Evolutionary conservation across 2,797 vertebrate genomes (phyloP).

Genomic region (Poecile montanus): DNA sequence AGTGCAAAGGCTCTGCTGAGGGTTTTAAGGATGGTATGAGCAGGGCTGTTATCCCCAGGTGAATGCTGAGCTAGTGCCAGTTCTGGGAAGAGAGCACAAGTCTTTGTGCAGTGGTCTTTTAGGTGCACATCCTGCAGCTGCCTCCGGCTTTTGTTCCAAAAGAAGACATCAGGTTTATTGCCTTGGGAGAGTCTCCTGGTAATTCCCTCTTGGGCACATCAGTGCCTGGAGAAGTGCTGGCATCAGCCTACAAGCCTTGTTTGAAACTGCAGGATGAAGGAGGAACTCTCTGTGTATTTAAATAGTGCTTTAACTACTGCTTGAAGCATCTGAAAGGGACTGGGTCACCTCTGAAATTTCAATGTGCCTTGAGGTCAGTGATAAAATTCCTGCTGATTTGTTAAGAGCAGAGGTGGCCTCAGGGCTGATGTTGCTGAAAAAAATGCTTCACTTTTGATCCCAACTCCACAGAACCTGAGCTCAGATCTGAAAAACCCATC

Average conservation of each 20-base stretch:
- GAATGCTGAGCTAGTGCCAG: accelerated
- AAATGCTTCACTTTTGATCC: background rate
- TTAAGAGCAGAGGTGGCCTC: background rate
- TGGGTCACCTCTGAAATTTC: background rate
- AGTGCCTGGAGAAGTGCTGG: background rate
- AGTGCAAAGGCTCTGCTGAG: background rate
- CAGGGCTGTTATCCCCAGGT: background rate
- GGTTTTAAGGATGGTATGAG: background rate
- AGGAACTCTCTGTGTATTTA: background rate
- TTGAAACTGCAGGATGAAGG: background rate
- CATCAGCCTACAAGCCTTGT: background rate
- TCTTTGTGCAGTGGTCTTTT: background rate
- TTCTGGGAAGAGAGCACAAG: background rate
- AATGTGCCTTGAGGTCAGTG: background rate
- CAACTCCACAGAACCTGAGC: background rate
- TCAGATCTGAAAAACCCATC: background rate
- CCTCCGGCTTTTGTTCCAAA: background rate
- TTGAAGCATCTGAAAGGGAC: background rate
- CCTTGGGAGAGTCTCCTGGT: background rate
- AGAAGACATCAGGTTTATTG: background rate
- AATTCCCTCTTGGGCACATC: background rate
- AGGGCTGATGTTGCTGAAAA: background rate
- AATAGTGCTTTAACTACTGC: background rate
- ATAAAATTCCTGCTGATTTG: constrained; percentile 8
- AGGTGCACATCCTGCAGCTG: background rate